Base-by-base conservation (phyloP, 2,113 vertebrate genomes). In the Paramisgurnus dabryanus region DNA sequence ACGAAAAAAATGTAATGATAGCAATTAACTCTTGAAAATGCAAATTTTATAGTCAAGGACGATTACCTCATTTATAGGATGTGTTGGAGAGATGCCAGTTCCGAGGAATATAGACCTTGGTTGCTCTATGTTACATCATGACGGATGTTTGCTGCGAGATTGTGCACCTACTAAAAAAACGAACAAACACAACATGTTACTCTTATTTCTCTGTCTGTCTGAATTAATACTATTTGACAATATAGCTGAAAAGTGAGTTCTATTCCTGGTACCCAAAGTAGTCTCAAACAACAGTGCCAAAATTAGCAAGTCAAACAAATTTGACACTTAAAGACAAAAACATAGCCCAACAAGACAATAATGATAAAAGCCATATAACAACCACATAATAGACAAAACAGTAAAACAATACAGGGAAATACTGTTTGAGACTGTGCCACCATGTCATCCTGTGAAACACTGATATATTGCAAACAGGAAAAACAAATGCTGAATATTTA, bases 21-120 rank as follows among this genome's bases (percentile, higher is more conserved):
- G 96, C 98, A 99, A 99, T 99, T 99, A 99, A 98, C 96, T 98
- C 95, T 97, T 97, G 96, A 98, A 99, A 98, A 99, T 98, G 98
- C 96, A 94, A 98, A 99, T 99, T 98, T 98, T 99, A 98, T 98
- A 98, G 97, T 99, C 98, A 99, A 99, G 98, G 98, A 97, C 96
- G 96, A 99, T 99, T 99, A 99, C 95, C 95, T 98, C 97, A 99
- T 99, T 99, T 99, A 98, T 97, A 96, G 97, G 94, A 94, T 93
- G 94, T 94, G 91, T 89, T 98, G 98, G 98, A 98, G 95, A 94
- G 93, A 94, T 96, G 97, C 98, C 98, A 99, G 96, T 95, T 86
- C 93, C 95, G 96, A 95, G 96, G 97, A 98, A 99, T 98, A 98
- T 96, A 96, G 95, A 95, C 95, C 92, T 92, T 91, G 92, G 92